phyloP scores from a whole-genome alignment of 2,888 invertebrate species.

The Halocaridina rubra region DNA sequence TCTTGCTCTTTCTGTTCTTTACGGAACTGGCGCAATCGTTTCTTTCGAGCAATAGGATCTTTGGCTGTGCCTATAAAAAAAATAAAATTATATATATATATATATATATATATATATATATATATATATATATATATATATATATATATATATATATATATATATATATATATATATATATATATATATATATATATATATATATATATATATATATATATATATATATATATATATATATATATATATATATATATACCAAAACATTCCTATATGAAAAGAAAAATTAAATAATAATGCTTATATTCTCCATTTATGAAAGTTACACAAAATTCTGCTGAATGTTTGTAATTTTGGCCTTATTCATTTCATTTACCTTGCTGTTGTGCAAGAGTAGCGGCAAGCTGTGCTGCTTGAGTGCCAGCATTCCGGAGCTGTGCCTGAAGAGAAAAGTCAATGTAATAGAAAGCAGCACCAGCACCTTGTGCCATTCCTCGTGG shows the following conservation, averaged over 20 bases:
- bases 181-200: not conserved
- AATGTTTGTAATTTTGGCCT: not conserved
- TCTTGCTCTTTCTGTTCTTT: conserved; percentile 83
- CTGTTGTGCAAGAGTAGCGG: conserved; percentile 71
- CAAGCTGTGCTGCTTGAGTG: conserved; percentile 82
- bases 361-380: conserved; percentile 72
- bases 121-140: conserved; percentile 12
- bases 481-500: conserved; percentile 84
- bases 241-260: not conserved
- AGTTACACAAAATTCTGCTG: no score
- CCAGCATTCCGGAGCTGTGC: conserved; percentile 93
- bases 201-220: conserved; percentile 3
- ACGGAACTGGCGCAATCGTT: conserved; percentile 82
- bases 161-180: not conserved
- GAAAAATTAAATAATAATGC: not conserved
- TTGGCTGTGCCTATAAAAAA: conserved; percentile 73
- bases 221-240: conserved; percentile 9
- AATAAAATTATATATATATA: not conserved
- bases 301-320: not conserved
- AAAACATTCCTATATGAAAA: not conserved
- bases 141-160: conserved; percentile 4
- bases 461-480: conserved; percentile 86
- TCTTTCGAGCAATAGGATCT: conserved; percentile 95
- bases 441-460: conserved; percentile 97
- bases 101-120: not conserved